Evolutionary conservation across 2,888 invertebrate genomes (phyloP), one percentile per base, ranked within the genome.

Genomic region (Thereva unica): DNA sequence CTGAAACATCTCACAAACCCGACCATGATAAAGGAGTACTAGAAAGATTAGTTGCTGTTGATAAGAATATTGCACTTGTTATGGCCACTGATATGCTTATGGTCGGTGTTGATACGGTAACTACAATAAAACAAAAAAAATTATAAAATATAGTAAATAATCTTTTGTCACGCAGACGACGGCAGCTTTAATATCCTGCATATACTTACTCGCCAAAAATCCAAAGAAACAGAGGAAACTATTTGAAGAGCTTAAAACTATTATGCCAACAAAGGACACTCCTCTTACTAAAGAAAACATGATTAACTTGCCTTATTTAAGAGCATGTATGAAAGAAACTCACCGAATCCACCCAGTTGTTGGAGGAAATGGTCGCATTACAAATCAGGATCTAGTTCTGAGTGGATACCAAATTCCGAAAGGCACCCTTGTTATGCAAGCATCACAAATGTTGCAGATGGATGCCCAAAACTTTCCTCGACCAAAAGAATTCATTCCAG

Each of bases 351-450:
- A 23, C 83, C 87, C 88, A 0, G 83, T 88, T 0, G 83, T 84
- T 0, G 78, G 84, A 3, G 89, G 85, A 0, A 87, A 85, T 71
- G 73, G 84, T 4, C 82, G 88, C 71, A 76, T 79, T 67, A 79
- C 84, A 53, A 78, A 79, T 0, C 82, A 83, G 55, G 86, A 89
- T 71, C 82, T 86, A 41, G 83, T 85, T n/a, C 73, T 91, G 1
- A 81, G 84, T 53, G 89, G 86, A 4, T 91, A 89, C 74, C 78
- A 78, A 57, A 81, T 90, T 72, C 87, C 88, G 0, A 83, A 84
- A 76, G 83, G 84, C 64, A 87, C 89, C 0, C 89, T 91, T 77
- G 85, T 92, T 0, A 83, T 91, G 66, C 86, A 91, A 73, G 89
- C 88, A 69, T 88, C 89, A 72, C 86, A 87, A 72, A 84, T 86